These are phyloP conservation scores for Spodoptera frugiperda DNA, from an alignment of 1,140 invertebrate species.

Conservation along the genomic window DNA sequence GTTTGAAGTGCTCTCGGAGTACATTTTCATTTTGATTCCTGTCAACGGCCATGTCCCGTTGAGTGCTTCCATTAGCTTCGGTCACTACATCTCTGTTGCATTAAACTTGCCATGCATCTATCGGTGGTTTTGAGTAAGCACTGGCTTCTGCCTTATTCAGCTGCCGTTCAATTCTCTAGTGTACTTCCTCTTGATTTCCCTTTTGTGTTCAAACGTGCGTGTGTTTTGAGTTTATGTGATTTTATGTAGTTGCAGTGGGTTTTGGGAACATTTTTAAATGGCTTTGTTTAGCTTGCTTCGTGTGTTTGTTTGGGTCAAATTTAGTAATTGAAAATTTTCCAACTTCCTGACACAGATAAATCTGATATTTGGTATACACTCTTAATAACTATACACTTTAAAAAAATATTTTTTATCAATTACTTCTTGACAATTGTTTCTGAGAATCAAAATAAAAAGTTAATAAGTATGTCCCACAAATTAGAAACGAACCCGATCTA, in stretches of 20 bases:
- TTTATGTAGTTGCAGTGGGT: not conserved
- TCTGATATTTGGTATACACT: no score
- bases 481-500: no score
- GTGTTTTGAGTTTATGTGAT: conserved; percentile 7
- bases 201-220: not conserved
- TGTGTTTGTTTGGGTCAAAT: no score
- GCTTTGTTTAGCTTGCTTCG: no score
- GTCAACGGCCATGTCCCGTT: not conserved
- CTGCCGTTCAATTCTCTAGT: not conserved
- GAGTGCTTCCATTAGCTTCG: conserved; percentile 23
- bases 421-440: no score
- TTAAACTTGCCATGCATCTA: conserved; percentile 30
- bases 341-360: no score
- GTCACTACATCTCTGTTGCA: conserved; percentile 16
- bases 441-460: no score
- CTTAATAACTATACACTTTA: no score
- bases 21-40: conserved; percentile 21
- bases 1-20: conserved; percentile 1
- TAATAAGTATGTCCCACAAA: no score
- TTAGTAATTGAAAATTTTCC: no score
- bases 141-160: conserved; percentile 7
- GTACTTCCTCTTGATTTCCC: not conserved
- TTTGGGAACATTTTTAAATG: no score
- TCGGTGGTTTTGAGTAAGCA: conserved; percentile 24
- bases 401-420: no score